A percentile compares a stretch with the other conserved stretches of the same genome.
phyloP scores from a whole-genome alignment of 2,888 invertebrate species.

The Boloria euphrosyne region DNA sequence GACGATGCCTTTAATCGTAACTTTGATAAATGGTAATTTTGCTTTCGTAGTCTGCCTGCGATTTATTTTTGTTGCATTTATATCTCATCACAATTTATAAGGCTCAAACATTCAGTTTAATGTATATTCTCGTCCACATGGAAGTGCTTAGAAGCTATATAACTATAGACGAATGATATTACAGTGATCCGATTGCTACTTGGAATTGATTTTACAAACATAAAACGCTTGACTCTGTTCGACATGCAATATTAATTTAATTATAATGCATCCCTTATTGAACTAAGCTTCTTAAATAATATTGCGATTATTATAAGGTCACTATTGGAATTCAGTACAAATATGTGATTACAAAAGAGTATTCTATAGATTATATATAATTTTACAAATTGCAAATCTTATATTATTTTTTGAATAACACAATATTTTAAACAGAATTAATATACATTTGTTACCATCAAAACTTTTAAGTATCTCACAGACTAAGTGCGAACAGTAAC shows the following conservation, averaged over 20 bases:
- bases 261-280: constrained; percentile 2
- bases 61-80: constrained; percentile 5
- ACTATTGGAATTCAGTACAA: too few species aligned
- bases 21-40: constrained; percentile 24
- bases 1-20: constrained; percentile 22
- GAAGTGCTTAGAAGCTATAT: neutral
- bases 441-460: too few species aligned
- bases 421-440: too few species aligned
- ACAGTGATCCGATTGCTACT: neutral
- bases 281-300: constrained; percentile 11
- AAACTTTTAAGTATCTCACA: too few species aligned
- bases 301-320: neutral
- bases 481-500: too few species aligned
- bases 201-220: constrained; percentile 1
- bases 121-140: too few species aligned
- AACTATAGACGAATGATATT: neutral
- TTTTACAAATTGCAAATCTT: too few species aligned
- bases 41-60: constrained; percentile 9
- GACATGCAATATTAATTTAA: neutral
- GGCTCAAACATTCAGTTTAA: too few species aligned
- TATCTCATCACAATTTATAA: neutral
- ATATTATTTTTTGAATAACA: too few species aligned
- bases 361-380: too few species aligned
- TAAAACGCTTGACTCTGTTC: neutral
- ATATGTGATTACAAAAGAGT: too few species aligned